Conservation (phyloP, 2,888 invertebrate species). For the Stratiomys singularior region DNA sequence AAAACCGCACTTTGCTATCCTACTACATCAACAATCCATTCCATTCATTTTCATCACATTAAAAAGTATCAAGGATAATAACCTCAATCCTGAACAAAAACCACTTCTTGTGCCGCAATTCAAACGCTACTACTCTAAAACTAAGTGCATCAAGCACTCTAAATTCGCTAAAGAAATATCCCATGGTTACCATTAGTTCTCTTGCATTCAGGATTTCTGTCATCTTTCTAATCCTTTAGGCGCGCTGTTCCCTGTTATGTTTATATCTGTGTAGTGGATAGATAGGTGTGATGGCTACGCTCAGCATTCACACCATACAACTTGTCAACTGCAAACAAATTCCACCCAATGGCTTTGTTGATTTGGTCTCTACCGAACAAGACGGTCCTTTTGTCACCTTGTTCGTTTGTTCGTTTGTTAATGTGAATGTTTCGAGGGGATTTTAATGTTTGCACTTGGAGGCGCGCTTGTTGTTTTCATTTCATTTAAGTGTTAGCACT, state of each 20-base stretch:
- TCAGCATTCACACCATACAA: conserved; percentile 8
- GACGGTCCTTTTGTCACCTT: conserved; percentile 33
- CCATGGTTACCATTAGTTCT: conserved; percentile 23
- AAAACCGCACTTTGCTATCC: too few relatives aligned
- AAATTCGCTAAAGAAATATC: neutral
- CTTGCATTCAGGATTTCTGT: conserved; percentile 24
- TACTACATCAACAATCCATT: too few relatives aligned
- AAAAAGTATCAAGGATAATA: too few relatives aligned
- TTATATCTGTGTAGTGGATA: too few relatives aligned
- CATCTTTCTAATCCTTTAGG: conserved; percentile 28
- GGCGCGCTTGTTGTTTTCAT: neutral
- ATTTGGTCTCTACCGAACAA: neutral
- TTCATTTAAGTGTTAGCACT: neutral
- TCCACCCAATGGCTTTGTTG: conserved; percentile 11
- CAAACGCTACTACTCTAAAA: too few relatives aligned
- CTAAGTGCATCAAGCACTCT: conserved; percentile 6
- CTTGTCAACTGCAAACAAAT: conserved; percentile 9
- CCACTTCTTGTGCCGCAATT: too few relatives aligned
- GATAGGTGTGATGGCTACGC: neutral
- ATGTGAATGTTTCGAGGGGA: neutral
- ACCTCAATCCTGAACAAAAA: too few relatives aligned
- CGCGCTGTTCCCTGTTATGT: neutral
- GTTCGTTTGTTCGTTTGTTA: neutral
- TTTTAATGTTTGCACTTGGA: conserved; percentile 5
- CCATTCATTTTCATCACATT: too few relatives aligned